Evolutionary conservation across 92 coral and sea anemone genomes (phyloP).

Genomic region (Epizoanthus fatuus): DNA sequence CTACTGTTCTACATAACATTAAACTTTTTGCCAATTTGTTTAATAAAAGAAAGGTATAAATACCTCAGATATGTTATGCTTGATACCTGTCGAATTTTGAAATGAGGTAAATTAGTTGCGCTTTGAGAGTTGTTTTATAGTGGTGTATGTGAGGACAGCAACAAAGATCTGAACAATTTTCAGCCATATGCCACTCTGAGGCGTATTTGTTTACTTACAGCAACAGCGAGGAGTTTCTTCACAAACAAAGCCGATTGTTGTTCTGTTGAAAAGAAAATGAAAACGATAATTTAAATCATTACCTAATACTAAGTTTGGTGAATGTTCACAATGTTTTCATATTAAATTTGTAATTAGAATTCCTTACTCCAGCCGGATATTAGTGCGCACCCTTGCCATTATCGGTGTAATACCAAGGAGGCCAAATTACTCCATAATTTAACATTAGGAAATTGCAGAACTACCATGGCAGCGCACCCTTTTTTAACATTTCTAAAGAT

Average conservation of each 20-base stretch:
- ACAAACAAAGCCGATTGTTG: conserved; percentile 95
- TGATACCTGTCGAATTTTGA: conserved; percentile 75
- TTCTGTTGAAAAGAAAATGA: conserved; percentile 54
- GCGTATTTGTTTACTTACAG: conserved; percentile 69
- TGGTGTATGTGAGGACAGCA: too few species aligned
- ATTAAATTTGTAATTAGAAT: background rate
- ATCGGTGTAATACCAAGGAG: too few species aligned
- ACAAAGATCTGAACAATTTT: too few species aligned
- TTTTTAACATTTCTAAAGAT: too few species aligned
- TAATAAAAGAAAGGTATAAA: conserved; percentile 1
- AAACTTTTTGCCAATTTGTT: background rate
- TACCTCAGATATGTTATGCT: conserved; percentile 98
- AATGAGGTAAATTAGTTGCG: background rate
- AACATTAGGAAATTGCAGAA: too few species aligned
- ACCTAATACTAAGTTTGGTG: background rate
- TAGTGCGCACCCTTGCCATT: too few species aligned
- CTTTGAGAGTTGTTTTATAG: too few species aligned
- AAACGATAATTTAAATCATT: background rate
- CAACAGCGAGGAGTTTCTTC: conserved; percentile 95
- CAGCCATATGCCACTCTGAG: background rate
- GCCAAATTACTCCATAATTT: too few species aligned
- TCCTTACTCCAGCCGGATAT: too few species aligned
- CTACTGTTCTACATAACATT: too few species aligned
- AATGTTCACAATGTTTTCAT: background rate
- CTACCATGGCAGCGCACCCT: too few species aligned